Conservation (phyloP, 2,113 vertebrate species). For the Myodes glareolus region DNA sequence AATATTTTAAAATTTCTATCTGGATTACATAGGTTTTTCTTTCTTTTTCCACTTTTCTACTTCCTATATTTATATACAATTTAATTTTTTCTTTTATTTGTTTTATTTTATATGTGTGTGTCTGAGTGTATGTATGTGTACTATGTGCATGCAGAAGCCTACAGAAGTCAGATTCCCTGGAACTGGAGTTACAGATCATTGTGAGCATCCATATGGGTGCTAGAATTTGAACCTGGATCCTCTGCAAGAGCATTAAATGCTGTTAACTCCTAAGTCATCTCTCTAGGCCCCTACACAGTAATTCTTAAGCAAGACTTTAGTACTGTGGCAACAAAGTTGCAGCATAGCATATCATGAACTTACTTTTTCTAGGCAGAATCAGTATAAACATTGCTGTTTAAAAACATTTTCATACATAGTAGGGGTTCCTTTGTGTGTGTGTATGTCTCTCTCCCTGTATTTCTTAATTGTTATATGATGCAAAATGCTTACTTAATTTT, state of each 20-base stretch:
- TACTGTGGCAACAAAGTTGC: not conserved
- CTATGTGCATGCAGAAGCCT: not conserved
- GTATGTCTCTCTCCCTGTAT: not conserved
- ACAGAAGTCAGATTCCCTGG: not conserved
- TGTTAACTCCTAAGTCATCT: not conserved
- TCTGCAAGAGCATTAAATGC: not conserved
- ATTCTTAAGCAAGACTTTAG: not conserved
- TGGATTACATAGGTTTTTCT: not conserved
- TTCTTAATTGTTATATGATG: not conserved
- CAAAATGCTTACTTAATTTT: too few species aligned
- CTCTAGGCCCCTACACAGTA: not conserved
- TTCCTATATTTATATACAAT: not conserved
- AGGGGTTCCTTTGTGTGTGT: not conserved
- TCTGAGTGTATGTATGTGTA: not conserved
- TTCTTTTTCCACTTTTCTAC: not conserved
- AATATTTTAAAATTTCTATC: not conserved
- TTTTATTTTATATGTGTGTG: not conserved
- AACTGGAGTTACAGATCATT: not conserved
- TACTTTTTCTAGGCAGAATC: not conserved
- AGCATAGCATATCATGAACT: not conserved
- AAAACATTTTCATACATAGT: not conserved
- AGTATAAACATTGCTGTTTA: not conserved
- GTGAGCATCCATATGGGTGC: not conserved
- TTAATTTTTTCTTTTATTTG: not conserved
- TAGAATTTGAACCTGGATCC: not conserved